phyloP scores from a whole-genome alignment of 2,888 invertebrate genomes.

The Pristionchus exspectatus region DNA sequence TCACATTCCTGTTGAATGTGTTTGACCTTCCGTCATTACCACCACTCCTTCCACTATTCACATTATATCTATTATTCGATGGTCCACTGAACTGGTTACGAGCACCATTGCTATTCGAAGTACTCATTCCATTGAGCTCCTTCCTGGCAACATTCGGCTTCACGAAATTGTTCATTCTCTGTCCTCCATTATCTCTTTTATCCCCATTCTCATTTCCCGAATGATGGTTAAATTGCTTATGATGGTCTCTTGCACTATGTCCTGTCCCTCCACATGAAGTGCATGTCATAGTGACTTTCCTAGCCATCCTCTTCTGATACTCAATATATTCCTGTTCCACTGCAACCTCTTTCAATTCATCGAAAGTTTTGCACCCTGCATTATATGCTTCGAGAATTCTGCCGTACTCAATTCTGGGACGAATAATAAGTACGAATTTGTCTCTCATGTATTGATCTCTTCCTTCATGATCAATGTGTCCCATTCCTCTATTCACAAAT shows the following conservation, averaged over 20 bases:
- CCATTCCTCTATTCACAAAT: not conserved
- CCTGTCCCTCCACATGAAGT: not conserved
- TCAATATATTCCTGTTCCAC: not conserved
- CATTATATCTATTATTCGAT: not conserved
- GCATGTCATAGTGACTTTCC: not conserved
- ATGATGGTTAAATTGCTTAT: no score
- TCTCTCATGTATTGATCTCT: not conserved
- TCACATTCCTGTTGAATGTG: not conserved
- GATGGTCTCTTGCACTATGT: not conserved
- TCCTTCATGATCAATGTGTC: not conserved
- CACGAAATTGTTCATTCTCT: no score
- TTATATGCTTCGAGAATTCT: not conserved
- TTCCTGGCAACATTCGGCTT: no score
- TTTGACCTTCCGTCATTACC: not conserved
- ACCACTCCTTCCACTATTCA: not conserved
- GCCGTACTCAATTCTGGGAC: not conserved
- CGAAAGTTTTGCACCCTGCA: not conserved
- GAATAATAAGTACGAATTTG: no score
- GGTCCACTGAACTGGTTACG: not conserved
- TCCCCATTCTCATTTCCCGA: no score
- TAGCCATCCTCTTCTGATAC: not conserved
- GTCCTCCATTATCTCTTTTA: no score
- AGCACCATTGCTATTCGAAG: not conserved
- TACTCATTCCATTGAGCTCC: no score
- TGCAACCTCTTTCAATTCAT: not conserved